Evolutionary conservation across 2,888 invertebrate species (phyloP).

Genomic region (Syrista parreyssii): DNA sequence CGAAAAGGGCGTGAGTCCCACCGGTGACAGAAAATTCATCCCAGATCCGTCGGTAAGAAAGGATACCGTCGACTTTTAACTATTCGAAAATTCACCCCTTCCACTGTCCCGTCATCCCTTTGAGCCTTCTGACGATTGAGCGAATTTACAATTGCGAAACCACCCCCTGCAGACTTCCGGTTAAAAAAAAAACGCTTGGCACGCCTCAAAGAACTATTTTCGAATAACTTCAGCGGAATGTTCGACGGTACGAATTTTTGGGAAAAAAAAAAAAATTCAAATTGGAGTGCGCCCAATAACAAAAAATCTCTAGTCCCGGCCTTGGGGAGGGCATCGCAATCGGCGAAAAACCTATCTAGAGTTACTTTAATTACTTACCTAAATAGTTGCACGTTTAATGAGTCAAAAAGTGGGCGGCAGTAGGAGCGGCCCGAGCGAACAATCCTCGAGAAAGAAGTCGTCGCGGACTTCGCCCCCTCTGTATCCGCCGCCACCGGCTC

Average conservation of each 20-base stretch:
- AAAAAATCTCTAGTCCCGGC: slow-evolving; percentile 16
- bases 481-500: not conserved
- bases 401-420: slow-evolving; percentile 1
- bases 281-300: not conserved
- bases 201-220: not conserved
- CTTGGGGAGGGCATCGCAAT: slow-evolving; percentile 33
- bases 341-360: slow-evolving; percentile 35
- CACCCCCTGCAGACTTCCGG: not conserved
- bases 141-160: slow-evolving; percentile 42
- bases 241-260: not conserved
- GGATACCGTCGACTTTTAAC: not conserved
- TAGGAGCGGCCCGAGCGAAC: not conserved
- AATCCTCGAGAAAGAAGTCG: not conserved
- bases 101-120: not conserved
- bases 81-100: not conserved
- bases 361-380: slow-evolving; percentile 21
- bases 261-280: not conserved
- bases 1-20: not conserved
- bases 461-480: not conserved
- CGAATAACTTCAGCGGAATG: not conserved
- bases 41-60: not conserved
- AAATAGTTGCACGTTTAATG: slow-evolving; percentile 18
- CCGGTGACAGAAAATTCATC: not conserved
- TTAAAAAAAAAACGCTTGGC: not conserved
- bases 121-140: slow-evolving; percentile 45